Conservation (phyloP, 2,113 vertebrate genomes). For the Mustela lutreola region DNA sequence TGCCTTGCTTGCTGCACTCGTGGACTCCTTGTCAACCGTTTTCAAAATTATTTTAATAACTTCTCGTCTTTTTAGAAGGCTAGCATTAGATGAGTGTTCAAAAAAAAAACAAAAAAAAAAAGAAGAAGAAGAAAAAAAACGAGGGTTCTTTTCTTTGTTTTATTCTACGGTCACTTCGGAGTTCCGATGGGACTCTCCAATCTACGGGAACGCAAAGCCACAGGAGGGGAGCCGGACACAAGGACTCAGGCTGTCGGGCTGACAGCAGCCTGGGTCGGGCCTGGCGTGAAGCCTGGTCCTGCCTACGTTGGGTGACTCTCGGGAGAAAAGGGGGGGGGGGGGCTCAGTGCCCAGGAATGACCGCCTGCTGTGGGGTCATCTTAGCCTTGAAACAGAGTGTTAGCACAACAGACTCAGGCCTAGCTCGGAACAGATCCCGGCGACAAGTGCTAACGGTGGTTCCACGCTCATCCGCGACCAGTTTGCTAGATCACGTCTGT, state of each 20-base stretch:
- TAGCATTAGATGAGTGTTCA: background rate
- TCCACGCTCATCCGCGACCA: rapidly evolving
- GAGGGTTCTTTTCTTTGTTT: background rate
- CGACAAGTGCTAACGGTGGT: rapidly evolving
- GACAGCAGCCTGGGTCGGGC: rapidly evolving
- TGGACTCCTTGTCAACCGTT: background rate
- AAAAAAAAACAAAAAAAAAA: background rate
- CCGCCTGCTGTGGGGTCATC: background rate
- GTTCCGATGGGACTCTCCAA: background rate
- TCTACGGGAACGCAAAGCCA: background rate
- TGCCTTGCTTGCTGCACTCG: background rate
- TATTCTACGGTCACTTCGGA: background rate
- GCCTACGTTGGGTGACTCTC: rapidly evolving
- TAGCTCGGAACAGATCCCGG: background rate
- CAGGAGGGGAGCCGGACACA: rapidly evolving
- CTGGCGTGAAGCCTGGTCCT: rapidly evolving
- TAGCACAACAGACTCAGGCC: rapidly evolving
- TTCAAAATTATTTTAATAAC: background rate
- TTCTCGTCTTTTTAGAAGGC: background rate
- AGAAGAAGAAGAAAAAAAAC: background rate
- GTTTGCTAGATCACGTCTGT: rapidly evolving
- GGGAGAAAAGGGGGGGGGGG: background rate
- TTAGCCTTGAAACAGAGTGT: background rate
- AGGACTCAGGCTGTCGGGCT: rapidly evolving
- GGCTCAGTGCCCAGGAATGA: background rate